Percentiles rank a stretch among this genome's conserved stretches.
Conservation (phyloP, 2,888 invertebrate genomes). For the Nemotelus nigrinus region DNA sequence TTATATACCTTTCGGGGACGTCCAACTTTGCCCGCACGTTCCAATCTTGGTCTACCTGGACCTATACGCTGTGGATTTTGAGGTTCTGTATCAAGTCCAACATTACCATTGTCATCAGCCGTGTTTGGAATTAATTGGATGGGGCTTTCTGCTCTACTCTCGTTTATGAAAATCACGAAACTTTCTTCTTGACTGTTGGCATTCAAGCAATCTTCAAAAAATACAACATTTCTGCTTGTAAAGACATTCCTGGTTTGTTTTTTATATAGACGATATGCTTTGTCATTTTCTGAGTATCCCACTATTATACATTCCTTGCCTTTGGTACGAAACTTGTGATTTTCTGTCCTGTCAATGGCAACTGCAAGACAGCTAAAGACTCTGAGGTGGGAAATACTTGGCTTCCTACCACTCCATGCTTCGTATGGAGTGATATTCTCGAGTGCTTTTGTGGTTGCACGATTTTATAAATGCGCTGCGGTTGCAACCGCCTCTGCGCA, state of each 20-base stretch:
- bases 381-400: not conserved
- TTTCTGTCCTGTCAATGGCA: not conserved
- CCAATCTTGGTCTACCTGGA: not conserved
- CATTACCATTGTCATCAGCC: not conserved
- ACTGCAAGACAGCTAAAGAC: not conserved
- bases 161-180: no score
- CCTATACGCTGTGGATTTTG: not conserved
- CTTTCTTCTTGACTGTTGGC: no score
- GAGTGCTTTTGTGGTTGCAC: not conserved
- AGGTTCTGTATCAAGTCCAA: not conserved
- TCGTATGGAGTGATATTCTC: not conserved
- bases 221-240: not conserved
- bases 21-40: not conserved
- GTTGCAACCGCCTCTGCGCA: not conserved
- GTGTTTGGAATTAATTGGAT: not conserved
- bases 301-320: not conserved
- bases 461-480: not conserved
- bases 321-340: not conserved
- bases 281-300: not conserved
- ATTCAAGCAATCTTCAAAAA: not conserved
- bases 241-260: not conserved
- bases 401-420: not conserved
- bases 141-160: no score
- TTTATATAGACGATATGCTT: not conserved
- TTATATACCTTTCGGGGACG: not conserved